Conservation (phyloP, 2,797 vertebrate species). For the Margarornis squamiger region DNA sequence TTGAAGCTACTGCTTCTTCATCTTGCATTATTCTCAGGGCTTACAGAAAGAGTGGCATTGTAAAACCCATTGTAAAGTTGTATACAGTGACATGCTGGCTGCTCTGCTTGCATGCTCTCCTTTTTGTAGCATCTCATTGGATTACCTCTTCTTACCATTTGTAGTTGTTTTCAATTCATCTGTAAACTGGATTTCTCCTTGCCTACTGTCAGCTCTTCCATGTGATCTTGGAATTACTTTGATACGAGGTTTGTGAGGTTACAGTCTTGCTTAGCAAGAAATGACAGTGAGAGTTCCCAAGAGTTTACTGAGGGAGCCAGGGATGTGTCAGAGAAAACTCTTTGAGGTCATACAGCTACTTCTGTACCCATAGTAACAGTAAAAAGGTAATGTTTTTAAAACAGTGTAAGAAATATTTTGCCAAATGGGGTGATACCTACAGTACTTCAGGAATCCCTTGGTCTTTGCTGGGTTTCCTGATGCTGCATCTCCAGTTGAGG, state of each 20-base stretch:
- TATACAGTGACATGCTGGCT: not conserved
- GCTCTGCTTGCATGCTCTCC: not conserved
- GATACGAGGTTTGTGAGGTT: not conserved
- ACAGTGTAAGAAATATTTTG: not conserved
- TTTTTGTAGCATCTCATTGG: not conserved
- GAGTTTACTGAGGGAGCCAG: not conserved
- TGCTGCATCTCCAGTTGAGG: not conserved
- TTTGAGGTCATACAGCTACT: not conserved
- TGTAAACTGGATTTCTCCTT: not conserved
- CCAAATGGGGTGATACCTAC: not conserved
- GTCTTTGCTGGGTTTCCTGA: not conserved
- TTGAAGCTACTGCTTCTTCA: not conserved
- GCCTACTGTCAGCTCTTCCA: not conserved
- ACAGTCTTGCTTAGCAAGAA: not conserved
- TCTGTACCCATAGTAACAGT: not conserved
- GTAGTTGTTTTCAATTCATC: not conserved
- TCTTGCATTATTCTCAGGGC: not conserved
- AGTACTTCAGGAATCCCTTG: not conserved
- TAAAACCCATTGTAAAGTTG: not conserved
- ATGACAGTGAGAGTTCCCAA: not conserved
- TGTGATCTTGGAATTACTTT: not conserved
- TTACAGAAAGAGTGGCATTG: not conserved
- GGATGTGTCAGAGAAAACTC: not conserved
- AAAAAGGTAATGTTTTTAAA: not conserved
- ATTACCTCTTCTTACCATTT: not conserved